A percentile compares a stretch with the other conserved stretches of the same genome.
These are phyloP conservation scores for Hylyphantes graminicola DNA, from an alignment of 1,140 invertebrate species.

Conservation along the genomic window DNA sequence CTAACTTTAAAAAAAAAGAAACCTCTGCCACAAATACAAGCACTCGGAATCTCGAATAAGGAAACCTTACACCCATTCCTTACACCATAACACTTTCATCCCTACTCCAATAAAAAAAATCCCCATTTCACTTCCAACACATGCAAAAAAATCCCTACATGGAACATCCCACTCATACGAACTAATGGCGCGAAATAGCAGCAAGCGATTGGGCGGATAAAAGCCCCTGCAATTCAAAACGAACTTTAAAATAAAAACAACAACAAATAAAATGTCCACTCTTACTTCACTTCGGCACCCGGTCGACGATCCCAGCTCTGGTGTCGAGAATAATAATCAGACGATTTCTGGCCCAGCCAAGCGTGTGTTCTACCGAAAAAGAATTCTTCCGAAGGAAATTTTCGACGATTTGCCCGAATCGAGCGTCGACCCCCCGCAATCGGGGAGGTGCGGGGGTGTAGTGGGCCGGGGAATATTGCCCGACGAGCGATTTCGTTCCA, in stretches of 20 bases:
- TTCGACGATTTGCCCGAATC: constrained; percentile 51
- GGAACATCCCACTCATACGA: constrained; percentile 17
- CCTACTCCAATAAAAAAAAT: constrained; percentile 19
- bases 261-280: constrained; percentile 51
- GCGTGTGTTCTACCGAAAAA: constrained; percentile 39
- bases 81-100: constrained; percentile 10
- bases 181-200: constrained; percentile 55
- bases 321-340: neutral
- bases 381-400: constrained; percentile 46
- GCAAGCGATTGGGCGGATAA: constrained; percentile 40
- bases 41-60: neutral
- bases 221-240: constrained; percentile 18
- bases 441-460: neutral
- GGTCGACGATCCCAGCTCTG: constrained; percentile 14
- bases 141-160: constrained; percentile 30
- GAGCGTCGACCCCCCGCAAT: constrained; percentile 51
- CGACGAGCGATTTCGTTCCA: neutral
- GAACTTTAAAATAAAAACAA: constrained; percentile 8
- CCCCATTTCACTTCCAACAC: neutral
- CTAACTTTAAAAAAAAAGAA: no score
- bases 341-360: constrained; percentile 37
- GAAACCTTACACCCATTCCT: constrained; percentile 3
- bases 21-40: no score
- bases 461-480: neutral
- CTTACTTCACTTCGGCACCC: constrained; percentile 14